Evolutionary conservation across 2,888 invertebrate species (phyloP).

Genomic region (Automeris io): DNA sequence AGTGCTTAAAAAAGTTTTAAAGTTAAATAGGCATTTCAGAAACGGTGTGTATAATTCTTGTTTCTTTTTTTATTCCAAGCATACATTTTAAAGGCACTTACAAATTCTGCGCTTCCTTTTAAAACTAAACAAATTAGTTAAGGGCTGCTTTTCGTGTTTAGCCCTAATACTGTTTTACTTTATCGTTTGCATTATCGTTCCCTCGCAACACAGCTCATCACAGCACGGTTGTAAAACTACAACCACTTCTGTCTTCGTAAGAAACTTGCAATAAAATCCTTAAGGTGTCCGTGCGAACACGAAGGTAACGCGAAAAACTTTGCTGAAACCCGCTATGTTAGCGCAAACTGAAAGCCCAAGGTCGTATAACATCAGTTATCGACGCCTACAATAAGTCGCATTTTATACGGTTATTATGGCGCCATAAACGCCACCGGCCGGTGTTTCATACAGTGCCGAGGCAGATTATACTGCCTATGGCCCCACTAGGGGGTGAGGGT

Average conservation of each 20-base stretch:
- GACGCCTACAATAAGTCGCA: conserved; percentile 75
- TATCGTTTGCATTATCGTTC: background rate
- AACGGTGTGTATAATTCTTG: background rate
- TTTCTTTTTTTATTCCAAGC: background rate
- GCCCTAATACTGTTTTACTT: background rate
- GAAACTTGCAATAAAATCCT: conserved; percentile 34
- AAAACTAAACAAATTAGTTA: no score
- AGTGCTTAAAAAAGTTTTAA: background rate
- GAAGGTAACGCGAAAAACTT: conserved; percentile 41
- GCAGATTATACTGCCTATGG: conserved; percentile 70
- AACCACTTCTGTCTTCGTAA: conserved; percentile 6
- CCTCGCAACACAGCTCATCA: background rate
- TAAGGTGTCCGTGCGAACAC: conserved; percentile 21
- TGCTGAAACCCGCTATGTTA: conserved; percentile 28
- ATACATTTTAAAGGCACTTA: no score
- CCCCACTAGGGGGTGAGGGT: conserved; percentile 39
- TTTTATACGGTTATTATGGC: conserved; percentile 78
- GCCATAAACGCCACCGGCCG: conserved; percentile 75
- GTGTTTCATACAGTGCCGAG: conserved; percentile 73
- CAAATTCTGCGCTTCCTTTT: no score
- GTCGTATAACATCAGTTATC: conserved; percentile 71
- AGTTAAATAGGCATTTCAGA: no score
- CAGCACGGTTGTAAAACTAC: background rate
- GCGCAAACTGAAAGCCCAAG: conserved; percentile 52
- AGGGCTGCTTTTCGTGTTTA: background rate